Evolutionary conservation across 2,888 invertebrate species (phyloP).

Genomic region (Agrilus cyanescens): DNA sequence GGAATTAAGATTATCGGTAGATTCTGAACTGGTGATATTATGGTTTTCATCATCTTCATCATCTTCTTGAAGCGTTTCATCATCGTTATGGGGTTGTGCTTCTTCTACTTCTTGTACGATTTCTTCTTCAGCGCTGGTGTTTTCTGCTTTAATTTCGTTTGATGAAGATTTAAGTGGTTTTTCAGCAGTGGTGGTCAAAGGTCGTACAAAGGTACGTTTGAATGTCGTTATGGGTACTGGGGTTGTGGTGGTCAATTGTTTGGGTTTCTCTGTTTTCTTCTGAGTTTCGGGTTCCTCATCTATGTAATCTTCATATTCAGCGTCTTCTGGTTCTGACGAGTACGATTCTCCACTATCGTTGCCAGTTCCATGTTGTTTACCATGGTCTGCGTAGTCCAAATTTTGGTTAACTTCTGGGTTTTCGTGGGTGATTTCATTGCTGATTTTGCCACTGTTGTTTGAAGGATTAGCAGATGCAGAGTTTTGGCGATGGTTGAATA

Average conservation of each 20-base stretch:
- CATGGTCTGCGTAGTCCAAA: constrained; percentile 22
- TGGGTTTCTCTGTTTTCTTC: constrained; percentile 3
- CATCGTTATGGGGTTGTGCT: not conserved
- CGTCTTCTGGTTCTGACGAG: no score
- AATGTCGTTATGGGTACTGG: constrained; percentile 21
- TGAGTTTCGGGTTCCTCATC: not conserved
- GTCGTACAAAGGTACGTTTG: constrained; percentile 22
- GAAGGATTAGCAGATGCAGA: no score
- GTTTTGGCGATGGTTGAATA: no score
- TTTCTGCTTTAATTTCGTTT: constrained; percentile 5
- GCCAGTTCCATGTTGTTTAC: not conserved
- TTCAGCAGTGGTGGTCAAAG: constrained; percentile 21
- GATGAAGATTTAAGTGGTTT: constrained; percentile 3
- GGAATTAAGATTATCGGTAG: not conserved
- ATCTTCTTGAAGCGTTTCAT: not conserved
- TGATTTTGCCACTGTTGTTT: no score
- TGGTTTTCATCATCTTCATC: constrained; percentile 1
- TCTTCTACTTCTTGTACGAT: constrained; percentile 1
- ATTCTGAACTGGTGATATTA: not conserved
- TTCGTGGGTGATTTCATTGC: no score
- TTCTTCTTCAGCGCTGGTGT: constrained; percentile 6
- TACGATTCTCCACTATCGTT: no score
- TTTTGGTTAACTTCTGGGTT: constrained; percentile 22
- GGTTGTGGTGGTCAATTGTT: constrained; percentile 9
- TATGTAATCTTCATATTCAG: no score